Conservation (phyloP, 2,797 vertebrate species). For the Tadarida brasiliensis region DNA sequence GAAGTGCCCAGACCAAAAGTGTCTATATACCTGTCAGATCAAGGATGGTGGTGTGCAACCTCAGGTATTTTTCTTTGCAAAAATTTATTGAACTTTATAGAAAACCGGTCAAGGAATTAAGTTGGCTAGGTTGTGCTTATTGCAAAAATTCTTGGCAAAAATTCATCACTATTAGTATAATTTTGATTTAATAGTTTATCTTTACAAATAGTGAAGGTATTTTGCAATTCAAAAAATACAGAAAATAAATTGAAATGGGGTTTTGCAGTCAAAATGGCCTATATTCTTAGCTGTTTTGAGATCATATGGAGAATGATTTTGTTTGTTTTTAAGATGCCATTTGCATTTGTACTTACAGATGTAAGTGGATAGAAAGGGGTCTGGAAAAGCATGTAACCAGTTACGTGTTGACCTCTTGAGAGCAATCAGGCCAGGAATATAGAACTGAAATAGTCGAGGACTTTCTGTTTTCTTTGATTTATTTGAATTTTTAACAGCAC, state of each 20-base stretch:
- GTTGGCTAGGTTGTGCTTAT: not conserved
- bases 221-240: conserved; percentile 20
- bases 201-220: not conserved
- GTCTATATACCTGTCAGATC: conserved; percentile 96
- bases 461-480: not conserved
- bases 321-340: conserved; percentile 32
- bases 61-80: conserved; percentile 86
- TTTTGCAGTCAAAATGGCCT: not conserved
- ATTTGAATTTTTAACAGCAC: not conserved
- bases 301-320: not conserved
- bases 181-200: not conserved
- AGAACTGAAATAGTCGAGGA: not conserved
- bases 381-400: not conserved
- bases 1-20: conserved; percentile 91
- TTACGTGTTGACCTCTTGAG: not conserved
- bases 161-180: not conserved
- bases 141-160: conserved; percentile 48
- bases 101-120: not conserved
- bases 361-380: not conserved
- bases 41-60: conserved; percentile 92
- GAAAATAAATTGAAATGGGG: not conserved
- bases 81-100: not conserved
- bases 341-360: conserved; percentile 24
- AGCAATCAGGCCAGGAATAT: not conserved
- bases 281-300: not conserved